Evolutionary conservation across 2,888 invertebrate genomes (phyloP), one percentile per base, ranked within the genome.

Genomic region (Orthosia incerta): DNA sequence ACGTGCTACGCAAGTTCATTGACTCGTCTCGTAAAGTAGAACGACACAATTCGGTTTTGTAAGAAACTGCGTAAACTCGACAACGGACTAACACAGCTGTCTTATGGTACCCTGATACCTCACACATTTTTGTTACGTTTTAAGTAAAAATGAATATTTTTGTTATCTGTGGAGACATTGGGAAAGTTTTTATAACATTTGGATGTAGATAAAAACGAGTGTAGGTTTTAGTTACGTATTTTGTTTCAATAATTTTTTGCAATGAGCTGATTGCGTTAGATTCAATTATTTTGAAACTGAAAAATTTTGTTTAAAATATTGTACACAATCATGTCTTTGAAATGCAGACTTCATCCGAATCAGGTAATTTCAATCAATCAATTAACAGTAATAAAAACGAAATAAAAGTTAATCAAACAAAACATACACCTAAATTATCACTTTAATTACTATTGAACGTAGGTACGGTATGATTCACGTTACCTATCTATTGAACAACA

Each of bases 91-190:
- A 69, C 87, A 78, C 85, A 80, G 78, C 60, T 64, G 63, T 64
- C 78, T 89, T 84, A 91, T 92, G 92, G 46, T 80, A 76, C 84
- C 92, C 92, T 91, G 86, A 82, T 92, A 89, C 88, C 55, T 72
- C 63, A 83, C 84, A 85, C 88, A 88, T 89, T 91, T 92, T 92
- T 92, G 88, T 86, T 90, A 87, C 85, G 91, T 88, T 89, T 87
- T 89, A 89, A 88, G 92, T 92, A 90, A 92, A 89, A 89, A 85
- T 79, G 82, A 84, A 87, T 82, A 80, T 79, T 80, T 84, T 82
- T 78, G 70, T 80, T 72, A 82, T 82, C 82, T 84, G 82, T 82
- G 82, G 74, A 59, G 45, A 65, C n/a, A 23, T 68, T 66, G 46
- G 48, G 56, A 78, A 82, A 78, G 60, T 56, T 76, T 48, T 60